These are phyloP conservation scores for Caenorhabditis becei DNA, from an alignment of 2,888 invertebrate genomes.

Conservation along the genomic window DNA sequence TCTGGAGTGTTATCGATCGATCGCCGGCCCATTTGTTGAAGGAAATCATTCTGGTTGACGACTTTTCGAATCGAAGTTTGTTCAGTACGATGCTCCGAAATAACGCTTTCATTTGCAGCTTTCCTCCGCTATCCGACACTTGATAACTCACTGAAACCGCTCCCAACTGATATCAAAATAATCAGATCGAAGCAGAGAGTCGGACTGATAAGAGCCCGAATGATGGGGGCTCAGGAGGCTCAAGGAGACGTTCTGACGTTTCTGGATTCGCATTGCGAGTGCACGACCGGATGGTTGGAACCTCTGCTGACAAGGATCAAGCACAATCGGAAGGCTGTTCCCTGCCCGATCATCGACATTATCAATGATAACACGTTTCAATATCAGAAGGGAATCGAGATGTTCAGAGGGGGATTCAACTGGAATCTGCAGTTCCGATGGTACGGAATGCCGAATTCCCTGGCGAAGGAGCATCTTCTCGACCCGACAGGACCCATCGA, in stretches of 20 bases:
- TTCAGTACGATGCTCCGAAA: background rate
- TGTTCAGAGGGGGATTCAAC: constrained; percentile 98
- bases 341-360: constrained; percentile 93
- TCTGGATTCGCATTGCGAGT: constrained; percentile 98
- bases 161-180: constrained; percentile 86
- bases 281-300: constrained; percentile 97
- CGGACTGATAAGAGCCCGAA: constrained; percentile 94
- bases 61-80: constrained; percentile 89
- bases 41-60: constrained; percentile 97
- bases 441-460: constrained; percentile 84
- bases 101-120: constrained; percentile 65
- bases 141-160: constrained; percentile 65
- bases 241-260: constrained; percentile 94
- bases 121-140: constrained; percentile 72
- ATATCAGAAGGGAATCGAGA: constrained; percentile 92
- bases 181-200: constrained; percentile 93
- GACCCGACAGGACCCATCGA: constrained; percentile 86
- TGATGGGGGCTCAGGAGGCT: constrained; percentile 93
- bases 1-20: constrained; percentile 96
- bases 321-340: constrained; percentile 88
- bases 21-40: constrained; percentile 84
- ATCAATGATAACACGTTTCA: constrained; percentile 96
- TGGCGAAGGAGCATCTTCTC: constrained; percentile 81
- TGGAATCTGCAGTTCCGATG: constrained; percentile 94
- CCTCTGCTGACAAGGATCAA: constrained; percentile 94